Evolutionary conservation across 2,113 vertebrate species (phyloP).

Genomic region (Colius striatus): DNA sequence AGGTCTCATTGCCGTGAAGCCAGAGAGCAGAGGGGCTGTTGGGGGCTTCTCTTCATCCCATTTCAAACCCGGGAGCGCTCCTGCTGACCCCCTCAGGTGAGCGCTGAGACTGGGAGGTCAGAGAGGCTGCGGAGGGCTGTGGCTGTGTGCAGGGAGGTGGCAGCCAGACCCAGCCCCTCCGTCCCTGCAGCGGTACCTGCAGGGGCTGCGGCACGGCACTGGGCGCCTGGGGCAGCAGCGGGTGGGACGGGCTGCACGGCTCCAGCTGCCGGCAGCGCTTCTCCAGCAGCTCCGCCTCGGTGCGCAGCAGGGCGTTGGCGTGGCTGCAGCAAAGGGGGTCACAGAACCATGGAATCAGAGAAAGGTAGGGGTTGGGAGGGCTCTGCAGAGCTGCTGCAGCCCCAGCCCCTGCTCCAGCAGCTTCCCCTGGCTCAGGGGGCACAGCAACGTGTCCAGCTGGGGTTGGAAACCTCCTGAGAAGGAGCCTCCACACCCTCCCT

Average conservation of each 20-base stretch:
- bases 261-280: conserved; percentile 73
- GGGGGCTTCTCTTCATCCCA: background rate
- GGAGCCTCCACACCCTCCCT: no score
- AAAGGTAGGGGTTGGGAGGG: no score
- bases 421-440: no score
- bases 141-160: background rate
- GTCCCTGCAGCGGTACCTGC: conserved; percentile 23
- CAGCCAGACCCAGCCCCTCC: background rate
- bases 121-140: background rate
- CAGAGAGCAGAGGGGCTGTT: background rate
- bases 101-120: background rate
- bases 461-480: no score
- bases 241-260: background rate
- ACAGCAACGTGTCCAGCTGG: no score
- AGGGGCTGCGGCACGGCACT: background rate
- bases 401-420: no score
- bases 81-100: background rate
- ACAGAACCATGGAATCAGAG: no score
- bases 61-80: background rate
- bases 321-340: conserved; percentile 52
- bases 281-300: conserved; percentile 77
- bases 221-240: background rate
- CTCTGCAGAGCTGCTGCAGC: no score
- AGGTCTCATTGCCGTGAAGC: background rate
- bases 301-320: conserved; percentile 64